phyloP scores from a whole-genome alignment of 2,113 vertebrate species.

The Corvus moneduloides region DNA sequence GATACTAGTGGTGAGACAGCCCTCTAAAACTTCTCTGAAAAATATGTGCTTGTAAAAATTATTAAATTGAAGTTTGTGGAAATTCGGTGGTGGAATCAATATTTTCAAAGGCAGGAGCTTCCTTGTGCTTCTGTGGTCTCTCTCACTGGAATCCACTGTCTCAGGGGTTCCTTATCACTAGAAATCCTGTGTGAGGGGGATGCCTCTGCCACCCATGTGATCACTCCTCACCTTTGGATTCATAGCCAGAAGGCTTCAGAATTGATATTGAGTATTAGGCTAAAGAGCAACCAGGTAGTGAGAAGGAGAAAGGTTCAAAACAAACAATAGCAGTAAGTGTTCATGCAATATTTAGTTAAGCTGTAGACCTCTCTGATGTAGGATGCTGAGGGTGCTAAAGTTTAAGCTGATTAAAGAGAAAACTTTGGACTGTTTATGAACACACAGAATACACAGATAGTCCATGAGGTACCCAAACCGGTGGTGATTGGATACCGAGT shows the following conservation, averaged over 20 bases:
- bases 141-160: not conserved
- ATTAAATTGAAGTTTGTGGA: not conserved
- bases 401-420: not conserved
- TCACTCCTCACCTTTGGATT: not conserved
- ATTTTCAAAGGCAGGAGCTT: not conserved
- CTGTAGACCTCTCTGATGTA: not conserved
- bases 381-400: not conserved
- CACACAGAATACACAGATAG: not conserved
- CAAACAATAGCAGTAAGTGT: not conserved
- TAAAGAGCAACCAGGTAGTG: not conserved
- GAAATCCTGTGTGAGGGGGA: not conserved
- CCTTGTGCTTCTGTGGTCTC: not conserved
- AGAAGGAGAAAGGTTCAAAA: not conserved
- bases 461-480: not conserved
- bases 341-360: not conserved
- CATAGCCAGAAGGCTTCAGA: not conserved
- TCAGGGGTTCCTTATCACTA: not conserved
- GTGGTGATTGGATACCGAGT: not conserved
- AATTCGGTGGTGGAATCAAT: not conserved
- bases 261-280: not conserved
- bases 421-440: not conserved
- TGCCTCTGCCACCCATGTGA: not conserved
- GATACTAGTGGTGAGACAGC: not conserved
- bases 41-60: not conserved
- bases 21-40: not conserved